Conservation (phyloP, 2,113 vertebrate species). For the Chelonoidis abingdonii region DNA sequence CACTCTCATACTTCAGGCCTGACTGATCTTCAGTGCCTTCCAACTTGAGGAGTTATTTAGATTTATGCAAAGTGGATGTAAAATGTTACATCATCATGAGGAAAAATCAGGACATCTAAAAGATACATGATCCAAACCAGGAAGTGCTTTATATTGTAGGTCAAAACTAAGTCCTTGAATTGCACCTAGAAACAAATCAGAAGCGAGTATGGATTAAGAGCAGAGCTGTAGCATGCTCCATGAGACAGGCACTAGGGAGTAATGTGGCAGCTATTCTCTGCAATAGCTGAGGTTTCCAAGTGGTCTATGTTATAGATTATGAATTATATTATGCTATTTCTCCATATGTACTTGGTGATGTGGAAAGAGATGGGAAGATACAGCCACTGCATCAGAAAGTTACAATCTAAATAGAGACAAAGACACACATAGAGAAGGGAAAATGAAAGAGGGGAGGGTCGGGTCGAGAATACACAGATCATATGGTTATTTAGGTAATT, state of each 20-base stretch:
- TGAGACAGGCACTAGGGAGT: not conserved
- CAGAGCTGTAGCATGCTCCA: not conserved
- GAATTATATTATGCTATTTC: not conserved
- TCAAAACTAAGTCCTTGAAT: not conserved
- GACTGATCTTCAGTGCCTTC: not conserved
- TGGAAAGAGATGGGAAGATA: constrained; percentile 1
- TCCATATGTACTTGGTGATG: not conserved
- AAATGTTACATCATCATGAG: not conserved
- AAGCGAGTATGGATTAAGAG: not conserved
- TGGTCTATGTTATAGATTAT: not conserved
- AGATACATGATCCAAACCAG: not conserved
- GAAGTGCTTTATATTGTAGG: not conserved
- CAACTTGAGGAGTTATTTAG: not conserved
- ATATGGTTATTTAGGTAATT: not conserved
- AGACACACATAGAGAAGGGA: not conserved
- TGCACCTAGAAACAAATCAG: not conserved
- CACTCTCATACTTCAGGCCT: not conserved
- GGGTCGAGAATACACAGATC: not conserved
- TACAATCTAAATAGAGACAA: constrained; percentile 7
- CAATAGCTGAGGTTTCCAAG: not conserved
- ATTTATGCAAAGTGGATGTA: not conserved
- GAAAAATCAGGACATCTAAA: not conserved
- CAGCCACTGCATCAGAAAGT: not conserved
- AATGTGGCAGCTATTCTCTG: not conserved
- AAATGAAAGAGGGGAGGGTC: not conserved